Conservation (phyloP, 2,797 vertebrate genomes). For the Pseudochaenichthys georgianus region DNA sequence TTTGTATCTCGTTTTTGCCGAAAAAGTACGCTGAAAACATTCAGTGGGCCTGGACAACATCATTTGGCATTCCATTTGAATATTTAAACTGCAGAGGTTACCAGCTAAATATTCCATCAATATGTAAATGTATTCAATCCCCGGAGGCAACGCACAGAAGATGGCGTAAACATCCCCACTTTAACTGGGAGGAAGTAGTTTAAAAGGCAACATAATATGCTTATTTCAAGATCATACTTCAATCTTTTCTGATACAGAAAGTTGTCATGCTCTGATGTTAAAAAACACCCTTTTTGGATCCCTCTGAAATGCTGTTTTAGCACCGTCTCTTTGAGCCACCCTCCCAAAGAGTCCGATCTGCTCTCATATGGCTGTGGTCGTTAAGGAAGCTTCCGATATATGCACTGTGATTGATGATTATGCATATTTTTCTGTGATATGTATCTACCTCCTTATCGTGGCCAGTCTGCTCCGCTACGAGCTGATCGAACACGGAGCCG, state of each 20-base stretch:
- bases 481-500: conserved; percentile 95
- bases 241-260: too few relatives aligned
- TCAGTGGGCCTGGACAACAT: conserved; percentile 15
- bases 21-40: conserved; percentile 40
- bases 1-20: not conserved
- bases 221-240: too few relatives aligned
- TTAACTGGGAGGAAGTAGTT: conserved; percentile 11
- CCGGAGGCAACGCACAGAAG: conserved; percentile 33
- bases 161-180: conserved; percentile 52
- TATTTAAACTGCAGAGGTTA: conserved; percentile 51
- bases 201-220: not conserved
- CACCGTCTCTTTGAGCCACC: too few relatives aligned
- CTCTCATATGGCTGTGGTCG: too few relatives aligned
- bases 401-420: not conserved
- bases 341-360: too few relatives aligned
- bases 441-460: conserved; percentile 90
- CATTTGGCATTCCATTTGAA: conserved; percentile 70
- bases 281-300: too few relatives aligned
- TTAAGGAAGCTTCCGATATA: not conserved
- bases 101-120: conserved; percentile 67
- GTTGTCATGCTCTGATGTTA: too few relatives aligned
- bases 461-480: conserved; percentile 94
- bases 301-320: too few relatives aligned
- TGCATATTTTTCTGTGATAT: not conserved
- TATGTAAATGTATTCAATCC: conserved; percentile 62